Percentiles rank a stretch among this genome's conserved stretches.
Conservation (phyloP, 2,797 vertebrate species). For the Mastacembelus armatus region DNA sequence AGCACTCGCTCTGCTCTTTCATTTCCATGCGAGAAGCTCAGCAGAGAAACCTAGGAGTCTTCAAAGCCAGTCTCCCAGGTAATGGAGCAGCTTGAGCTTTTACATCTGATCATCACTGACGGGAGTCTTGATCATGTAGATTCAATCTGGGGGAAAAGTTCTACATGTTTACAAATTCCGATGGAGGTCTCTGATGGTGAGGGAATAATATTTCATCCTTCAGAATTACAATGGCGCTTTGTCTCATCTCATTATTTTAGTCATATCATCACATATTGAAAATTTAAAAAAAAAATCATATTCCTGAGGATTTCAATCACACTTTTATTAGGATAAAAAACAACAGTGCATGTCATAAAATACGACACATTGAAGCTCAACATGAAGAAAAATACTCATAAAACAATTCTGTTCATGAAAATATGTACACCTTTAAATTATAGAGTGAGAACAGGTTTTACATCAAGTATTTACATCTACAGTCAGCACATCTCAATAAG, state of each 20-base stretch:
- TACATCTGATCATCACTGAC: constrained; percentile 74
- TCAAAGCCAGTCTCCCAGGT: constrained; percentile 78
- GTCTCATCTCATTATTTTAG: constrained; percentile 9
- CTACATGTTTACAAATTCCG: constrained; percentile 63
- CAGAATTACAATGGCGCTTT: constrained; percentile 22
- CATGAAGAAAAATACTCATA: constrained; percentile 20
- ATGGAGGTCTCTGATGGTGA: constrained; percentile 9
- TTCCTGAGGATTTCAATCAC: constrained; percentile 27
- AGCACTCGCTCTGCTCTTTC: constrained; percentile 49
- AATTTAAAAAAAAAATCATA: constrained; percentile 15
- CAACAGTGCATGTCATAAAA: background rate
- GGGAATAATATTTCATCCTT: constrained; percentile 30
- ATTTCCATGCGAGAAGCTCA: constrained; percentile 74
- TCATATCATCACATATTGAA: background rate
- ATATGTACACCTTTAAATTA: constrained; percentile 53
- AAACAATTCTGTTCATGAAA: constrained; percentile 4
- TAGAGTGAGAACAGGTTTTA: constrained; percentile 15
- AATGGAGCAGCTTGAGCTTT: constrained; percentile 70
- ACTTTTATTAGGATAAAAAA: constrained; percentile 56
- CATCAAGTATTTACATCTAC: constrained; percentile 54
- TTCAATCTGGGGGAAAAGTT: constrained; percentile 60
- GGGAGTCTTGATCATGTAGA: constrained; percentile 70
- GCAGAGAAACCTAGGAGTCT: constrained; percentile 66
- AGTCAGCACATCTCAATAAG: background rate
- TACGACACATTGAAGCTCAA: constrained; percentile 9